Base-by-base conservation (phyloP, 2,888 invertebrate species). In the Unio pictorum region DNA sequence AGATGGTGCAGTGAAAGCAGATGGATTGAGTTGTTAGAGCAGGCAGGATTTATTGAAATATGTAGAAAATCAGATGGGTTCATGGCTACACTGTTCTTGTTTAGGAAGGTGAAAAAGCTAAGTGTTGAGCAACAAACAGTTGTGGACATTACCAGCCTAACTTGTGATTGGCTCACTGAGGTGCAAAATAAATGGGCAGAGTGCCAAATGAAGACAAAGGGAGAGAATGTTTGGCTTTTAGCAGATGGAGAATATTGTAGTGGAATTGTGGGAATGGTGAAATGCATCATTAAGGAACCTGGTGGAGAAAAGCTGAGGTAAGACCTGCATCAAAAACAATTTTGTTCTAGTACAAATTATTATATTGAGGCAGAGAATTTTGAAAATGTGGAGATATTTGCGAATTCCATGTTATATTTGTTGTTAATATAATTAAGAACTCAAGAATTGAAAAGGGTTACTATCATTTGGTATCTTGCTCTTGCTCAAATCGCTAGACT, bases 191-290 rank as follows among this genome's bases (percentile, higher is more conserved):
- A 94, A 0, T 86, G 98, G 88, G 93, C 93, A 74, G 93, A 93
- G 92, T 93, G 64, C 93, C 88, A 90, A 28, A 73, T 81, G 5
- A 93, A 93, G 81, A 85, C 88, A 20, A 87, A 84, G 45, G 92
- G 86, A 69, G 85, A 89, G 67, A 90, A 90, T 61, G 81, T 92
- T 56, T 92, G 92, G 92, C 83, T 95, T 55, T 93, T 94, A 67
- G 92, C 94, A 72, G 92, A 94, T 85, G 93, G 94, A 82, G 93
- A 94, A 83, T 92, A 93, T 72, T 89, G 92, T 55, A 92, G 93
- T 88, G 98, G 99, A 17, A 92, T 95, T 75, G 92, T 97, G 68
- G 99, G 99, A 64, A 92, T 99, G 87, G 94, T 95, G 85, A 94
- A 96, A 87, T 99, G 99, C 90, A 92, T 99, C 79, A 94, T 94